A percentile compares a stretch with the other conserved stretches of the same genome.
These are phyloP conservation scores for Papilio glaucus DNA, from an alignment of 1,140 invertebrate genomes.

Conservation along the genomic window DNA sequence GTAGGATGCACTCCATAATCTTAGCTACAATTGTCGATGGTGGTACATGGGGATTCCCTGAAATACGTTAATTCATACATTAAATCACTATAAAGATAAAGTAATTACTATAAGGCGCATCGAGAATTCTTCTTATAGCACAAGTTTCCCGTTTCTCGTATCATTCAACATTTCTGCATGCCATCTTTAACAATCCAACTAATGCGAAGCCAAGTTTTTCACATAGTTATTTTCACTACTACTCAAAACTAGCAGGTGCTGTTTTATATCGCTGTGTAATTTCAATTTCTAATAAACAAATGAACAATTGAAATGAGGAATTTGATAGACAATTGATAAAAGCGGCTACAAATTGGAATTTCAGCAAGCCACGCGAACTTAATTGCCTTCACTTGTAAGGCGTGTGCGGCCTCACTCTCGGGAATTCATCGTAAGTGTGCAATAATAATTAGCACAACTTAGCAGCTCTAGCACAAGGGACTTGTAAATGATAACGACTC, in stretches of 20 bases:
- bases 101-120: no score
- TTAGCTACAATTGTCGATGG: constrained; percentile 84
- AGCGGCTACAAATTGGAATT: background rate
- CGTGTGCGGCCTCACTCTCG: constrained; percentile 3
- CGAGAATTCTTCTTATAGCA: no score
- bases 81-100: constrained; percentile 17
- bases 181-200: no score
- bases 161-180: no score
- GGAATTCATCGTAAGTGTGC: background rate
- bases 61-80: constrained; percentile 46
- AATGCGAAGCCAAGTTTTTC: no score
- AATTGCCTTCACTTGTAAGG: background rate
- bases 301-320: background rate
- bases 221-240: no score
- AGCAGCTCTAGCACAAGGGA: background rate
- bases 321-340: background rate
- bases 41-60: constrained; percentile 83
- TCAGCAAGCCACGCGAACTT: background rate
- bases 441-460: constrained; percentile 25
- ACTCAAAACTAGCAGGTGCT: no score
- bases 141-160: no score
- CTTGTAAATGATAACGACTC: constrained; percentile 9
- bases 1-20: constrained; percentile 80
- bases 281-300: no score
- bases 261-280: no score